A percentile compares a stretch with the other conserved stretches of the same genome.
phyloP scores from a whole-genome alignment of 2,797 vertebrate genomes.

The Tamandua tetradactyla region DNA sequence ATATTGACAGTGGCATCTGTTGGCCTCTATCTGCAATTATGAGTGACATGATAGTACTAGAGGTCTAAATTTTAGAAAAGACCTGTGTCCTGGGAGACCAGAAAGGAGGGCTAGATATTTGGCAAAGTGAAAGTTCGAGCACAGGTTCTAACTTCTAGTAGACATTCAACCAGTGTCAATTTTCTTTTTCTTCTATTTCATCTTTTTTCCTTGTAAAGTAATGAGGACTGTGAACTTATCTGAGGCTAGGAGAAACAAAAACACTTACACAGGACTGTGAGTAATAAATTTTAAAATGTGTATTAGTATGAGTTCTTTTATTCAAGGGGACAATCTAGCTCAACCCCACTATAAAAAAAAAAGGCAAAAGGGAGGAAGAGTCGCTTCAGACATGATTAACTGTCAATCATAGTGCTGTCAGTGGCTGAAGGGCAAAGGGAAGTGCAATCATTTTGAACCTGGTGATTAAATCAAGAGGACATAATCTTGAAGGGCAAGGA shows the following conservation, averaged over 20 bases:
- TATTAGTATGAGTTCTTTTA: slow-evolving; percentile 42
- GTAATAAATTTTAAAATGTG: slow-evolving; percentile 31
- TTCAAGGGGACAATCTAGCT: slow-evolving; percentile 22
- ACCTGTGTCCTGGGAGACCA: neutral
- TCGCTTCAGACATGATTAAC: slow-evolving; percentile 71
- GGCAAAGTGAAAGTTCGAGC: neutral
- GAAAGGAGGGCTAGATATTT: neutral
- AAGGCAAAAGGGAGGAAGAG: slow-evolving; percentile 26
- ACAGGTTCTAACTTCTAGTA: neutral
- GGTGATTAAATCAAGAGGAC: slow-evolving; percentile 68
- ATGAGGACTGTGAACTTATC: neutral
- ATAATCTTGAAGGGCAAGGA: slow-evolving; percentile 66
- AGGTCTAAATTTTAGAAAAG: slow-evolving; percentile 45
- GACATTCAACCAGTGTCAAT: neutral
- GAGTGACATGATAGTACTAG: neutral
- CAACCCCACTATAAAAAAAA: neutral
- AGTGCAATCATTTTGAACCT: slow-evolving; percentile 58
- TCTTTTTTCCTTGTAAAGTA: neutral
- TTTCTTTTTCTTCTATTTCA: neutral
- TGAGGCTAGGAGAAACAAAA: slow-evolving; percentile 29
- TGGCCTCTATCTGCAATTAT: neutral
- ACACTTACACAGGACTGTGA: neutral
- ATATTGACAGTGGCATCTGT: neutral
- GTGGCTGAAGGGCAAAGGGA: slow-evolving; percentile 59
- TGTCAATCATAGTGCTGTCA: slow-evolving; percentile 64